Conservation (phyloP, 2,888 invertebrate species). For the Parasteatoda lunata region DNA sequence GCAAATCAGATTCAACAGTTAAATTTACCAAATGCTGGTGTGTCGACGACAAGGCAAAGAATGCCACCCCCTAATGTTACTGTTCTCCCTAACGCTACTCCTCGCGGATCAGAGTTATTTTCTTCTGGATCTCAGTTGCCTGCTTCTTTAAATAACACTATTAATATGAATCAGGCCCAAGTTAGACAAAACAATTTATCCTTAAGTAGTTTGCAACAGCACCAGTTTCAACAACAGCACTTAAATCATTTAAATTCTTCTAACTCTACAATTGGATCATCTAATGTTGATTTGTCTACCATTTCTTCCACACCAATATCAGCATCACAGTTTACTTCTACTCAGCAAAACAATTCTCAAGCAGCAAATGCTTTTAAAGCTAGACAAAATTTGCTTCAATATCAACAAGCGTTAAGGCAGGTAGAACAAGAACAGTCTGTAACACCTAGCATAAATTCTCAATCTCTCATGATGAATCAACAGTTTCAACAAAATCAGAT, state of each 20-base stretch:
- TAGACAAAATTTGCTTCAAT: constrained; percentile 33
- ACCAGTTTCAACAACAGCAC: constrained; percentile 74
- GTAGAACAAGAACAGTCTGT: constrained; percentile 35
- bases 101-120: constrained; percentile 43
- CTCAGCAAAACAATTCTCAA: constrained; percentile 31
- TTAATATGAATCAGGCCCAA: constrained; percentile 50
- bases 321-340: constrained; percentile 53
- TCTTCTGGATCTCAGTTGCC: constrained; percentile 44
- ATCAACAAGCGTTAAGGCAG: constrained; percentile 46
- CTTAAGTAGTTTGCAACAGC: constrained; percentile 36
- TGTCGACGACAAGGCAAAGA: constrained; percentile 43
- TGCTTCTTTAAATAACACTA: constrained; percentile 27
- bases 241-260: constrained; percentile 40
- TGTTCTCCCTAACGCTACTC: constrained; percentile 38
- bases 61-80: constrained; percentile 65
- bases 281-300: constrained; percentile 73
- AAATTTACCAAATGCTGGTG: constrained; percentile 40
- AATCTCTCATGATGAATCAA: constrained; percentile 4
- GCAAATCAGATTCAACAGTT: constrained; percentile 30
- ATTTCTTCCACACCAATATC: constrained; percentile 73
- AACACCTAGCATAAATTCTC: neutral
- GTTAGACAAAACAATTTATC: constrained; percentile 17
- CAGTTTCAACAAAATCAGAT: neutral
- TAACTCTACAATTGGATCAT: constrained; percentile 71
- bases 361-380: constrained; percentile 48